Conservation (phyloP, 2,113 vertebrate species). For the Periophthalmodon schlosseri region DNA sequence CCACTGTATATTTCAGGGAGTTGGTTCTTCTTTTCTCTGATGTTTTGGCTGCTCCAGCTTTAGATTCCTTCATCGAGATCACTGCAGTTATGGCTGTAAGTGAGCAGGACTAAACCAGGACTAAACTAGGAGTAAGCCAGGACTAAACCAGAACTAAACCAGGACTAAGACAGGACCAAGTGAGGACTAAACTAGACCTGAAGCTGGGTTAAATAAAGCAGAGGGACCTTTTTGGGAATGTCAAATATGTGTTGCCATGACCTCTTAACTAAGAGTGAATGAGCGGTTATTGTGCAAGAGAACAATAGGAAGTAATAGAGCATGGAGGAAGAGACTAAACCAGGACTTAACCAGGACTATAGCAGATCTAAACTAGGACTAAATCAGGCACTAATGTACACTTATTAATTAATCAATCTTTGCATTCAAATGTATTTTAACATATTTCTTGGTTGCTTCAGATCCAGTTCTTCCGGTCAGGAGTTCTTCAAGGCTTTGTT, state of each 20-base stretch:
- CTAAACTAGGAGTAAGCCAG: not conserved
- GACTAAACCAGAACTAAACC: not conserved
- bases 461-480: slow-evolving; percentile 81
- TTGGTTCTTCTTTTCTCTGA: slow-evolving; percentile 80
- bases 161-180: not conserved
- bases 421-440: too few species aligned
- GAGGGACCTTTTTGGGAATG: not conserved
- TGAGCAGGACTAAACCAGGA: slow-evolving; percentile 21
- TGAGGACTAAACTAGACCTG: not conserved
- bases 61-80: slow-evolving; percentile 80
- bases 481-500: slow-evolving; percentile 79
- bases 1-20: slow-evolving; percentile 63
- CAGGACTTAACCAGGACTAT: not conserved
- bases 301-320: too few species aligned
- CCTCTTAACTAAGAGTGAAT: too few species aligned
- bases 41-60: slow-evolving; percentile 81
- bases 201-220: not conserved
- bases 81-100: slow-evolving; percentile 86
- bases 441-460: slow-evolving; percentile 37
- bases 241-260: too few species aligned
- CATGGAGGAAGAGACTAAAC: not conserved
- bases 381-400: not conserved
- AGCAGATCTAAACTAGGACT: not conserved
- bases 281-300: too few species aligned
- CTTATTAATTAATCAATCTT: not conserved